These are phyloP conservation scores for Plebejus melissa DNA, from an alignment of 2,888 invertebrate species.

Conservation along the genomic window DNA sequence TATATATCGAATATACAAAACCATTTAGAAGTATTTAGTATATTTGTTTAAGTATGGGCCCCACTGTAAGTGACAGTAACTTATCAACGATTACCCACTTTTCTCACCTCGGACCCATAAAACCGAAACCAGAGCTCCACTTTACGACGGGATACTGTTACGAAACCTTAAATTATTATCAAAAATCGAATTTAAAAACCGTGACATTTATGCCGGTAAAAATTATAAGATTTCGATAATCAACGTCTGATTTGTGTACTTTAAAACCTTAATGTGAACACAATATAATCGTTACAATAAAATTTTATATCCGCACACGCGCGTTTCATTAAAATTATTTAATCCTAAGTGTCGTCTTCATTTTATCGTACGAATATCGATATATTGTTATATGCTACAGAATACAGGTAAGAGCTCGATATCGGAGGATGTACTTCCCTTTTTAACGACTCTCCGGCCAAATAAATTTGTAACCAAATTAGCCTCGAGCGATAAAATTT, in stretches of 20 bases:
- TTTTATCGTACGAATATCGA: slow-evolving; percentile 73
- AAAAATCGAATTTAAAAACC: slow-evolving; percentile 27
- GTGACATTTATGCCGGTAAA: slow-evolving; percentile 19
- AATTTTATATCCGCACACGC: slow-evolving; percentile 52
- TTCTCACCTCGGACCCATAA: slow-evolving; percentile 5
- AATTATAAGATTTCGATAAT: slow-evolving; percentile 54
- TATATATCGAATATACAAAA: not conserved
- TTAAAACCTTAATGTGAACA: slow-evolving; percentile 55
- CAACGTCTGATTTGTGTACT: slow-evolving; percentile 53
- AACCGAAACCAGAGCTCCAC: slow-evolving; percentile 15
- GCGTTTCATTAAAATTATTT: slow-evolving; percentile 59
- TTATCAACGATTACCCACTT: slow-evolving; percentile 13
- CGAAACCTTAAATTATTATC: slow-evolving; percentile 21
- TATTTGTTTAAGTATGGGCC: not conserved
- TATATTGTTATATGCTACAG: slow-evolving; percentile 77
- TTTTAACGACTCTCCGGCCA: slow-evolving; percentile 77
- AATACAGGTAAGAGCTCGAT: slow-evolving; percentile 57
- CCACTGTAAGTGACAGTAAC: slow-evolving; percentile 1
- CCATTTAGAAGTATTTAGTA: not conserved
- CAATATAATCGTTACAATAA: slow-evolving; percentile 59
- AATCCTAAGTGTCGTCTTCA: slow-evolving; percentile 75
- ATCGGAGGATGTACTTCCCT: slow-evolving; percentile 72
- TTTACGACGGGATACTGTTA: slow-evolving; percentile 14
- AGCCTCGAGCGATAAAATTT: slow-evolving; percentile 78
- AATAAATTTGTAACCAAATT: slow-evolving; percentile 80